Conservation (phyloP, 2,797 vertebrate species). For the Zenarchopterus dispar region DNA sequence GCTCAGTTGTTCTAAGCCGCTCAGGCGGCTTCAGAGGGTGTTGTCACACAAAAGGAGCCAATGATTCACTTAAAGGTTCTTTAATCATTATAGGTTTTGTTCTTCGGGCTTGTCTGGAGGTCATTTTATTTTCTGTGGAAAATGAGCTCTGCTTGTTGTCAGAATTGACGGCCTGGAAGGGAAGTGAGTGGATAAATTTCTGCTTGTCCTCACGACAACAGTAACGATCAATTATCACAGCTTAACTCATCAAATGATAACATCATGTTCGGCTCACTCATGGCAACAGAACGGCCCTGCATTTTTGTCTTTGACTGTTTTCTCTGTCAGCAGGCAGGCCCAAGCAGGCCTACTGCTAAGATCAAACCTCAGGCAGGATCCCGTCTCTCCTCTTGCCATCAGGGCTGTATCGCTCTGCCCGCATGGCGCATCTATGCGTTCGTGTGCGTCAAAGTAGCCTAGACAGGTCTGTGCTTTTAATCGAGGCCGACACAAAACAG, state of each 20-base stretch:
- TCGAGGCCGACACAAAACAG: slow-evolving; percentile 46
- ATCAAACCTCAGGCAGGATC: slow-evolving; percentile 44
- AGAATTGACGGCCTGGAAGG: not conserved
- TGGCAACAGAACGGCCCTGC: slow-evolving; percentile 14
- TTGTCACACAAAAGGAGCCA: not conserved
- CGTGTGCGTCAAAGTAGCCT: slow-evolving; percentile 17
- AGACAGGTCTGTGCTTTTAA: slow-evolving; percentile 53
- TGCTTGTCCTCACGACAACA: not conserved
- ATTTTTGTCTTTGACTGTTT: slow-evolving; percentile 15
- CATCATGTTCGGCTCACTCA: slow-evolving; percentile 24
- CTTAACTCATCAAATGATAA: slow-evolving; percentile 21
- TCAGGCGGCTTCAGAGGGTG: not conserved
- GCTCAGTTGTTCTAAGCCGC: not conserved
- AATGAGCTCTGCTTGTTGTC: not conserved
- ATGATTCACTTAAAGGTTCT: slow-evolving; percentile 18
- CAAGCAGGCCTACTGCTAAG: slow-evolving; percentile 30
- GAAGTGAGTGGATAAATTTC: not conserved
- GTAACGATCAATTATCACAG: slow-evolving; percentile 2
- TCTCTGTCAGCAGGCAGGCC: slow-evolving; percentile 42
- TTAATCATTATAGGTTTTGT: slow-evolving; percentile 19
- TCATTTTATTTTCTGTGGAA: slow-evolving; percentile 1
- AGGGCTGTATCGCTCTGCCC: slow-evolving; percentile 20
- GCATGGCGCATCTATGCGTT: slow-evolving; percentile 11
- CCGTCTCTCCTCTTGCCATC: slow-evolving; percentile 37
- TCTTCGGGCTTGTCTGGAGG: slow-evolving; percentile 3